phyloP scores from a whole-genome alignment of 2,797 vertebrate species.

The Neosilurus hyrtlii region DNA sequence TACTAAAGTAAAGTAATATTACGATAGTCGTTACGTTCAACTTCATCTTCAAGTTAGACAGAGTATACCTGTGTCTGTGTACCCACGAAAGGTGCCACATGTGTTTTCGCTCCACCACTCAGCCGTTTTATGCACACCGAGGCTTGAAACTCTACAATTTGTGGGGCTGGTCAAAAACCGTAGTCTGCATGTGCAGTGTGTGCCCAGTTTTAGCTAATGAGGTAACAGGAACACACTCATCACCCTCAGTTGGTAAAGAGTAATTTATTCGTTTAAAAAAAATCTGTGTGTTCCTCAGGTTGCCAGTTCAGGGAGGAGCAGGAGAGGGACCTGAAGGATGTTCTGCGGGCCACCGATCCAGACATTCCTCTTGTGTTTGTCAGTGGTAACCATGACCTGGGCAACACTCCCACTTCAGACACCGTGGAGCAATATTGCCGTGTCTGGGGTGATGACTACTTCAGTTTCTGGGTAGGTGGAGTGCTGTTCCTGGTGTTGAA shows the following conservation, averaged over 20 bases:
- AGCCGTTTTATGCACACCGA: too few relatives aligned
- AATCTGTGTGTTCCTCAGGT: conserved; percentile 65
- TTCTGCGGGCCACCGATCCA: conserved; percentile 70
- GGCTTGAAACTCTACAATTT: too few relatives aligned
- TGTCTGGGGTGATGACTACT: conserved; percentile 94
- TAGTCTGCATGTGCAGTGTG: too few relatives aligned
- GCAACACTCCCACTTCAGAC: conserved; percentile 83
- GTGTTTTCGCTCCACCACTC: too few relatives aligned
- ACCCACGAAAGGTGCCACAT: too few relatives aligned
- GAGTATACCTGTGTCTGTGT: too few relatives aligned
- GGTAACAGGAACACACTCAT: neutral
- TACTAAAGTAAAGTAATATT: too few relatives aligned
- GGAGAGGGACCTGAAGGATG: conserved; percentile 82
- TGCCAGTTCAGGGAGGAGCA: conserved; percentile 80
- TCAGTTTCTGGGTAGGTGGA: conserved; percentile 94
- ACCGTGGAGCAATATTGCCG: conserved; percentile 79
- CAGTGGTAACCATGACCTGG: conserved; percentile 94
- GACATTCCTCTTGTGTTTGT: conserved; percentile 89
- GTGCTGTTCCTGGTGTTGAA: conserved; percentile 92
- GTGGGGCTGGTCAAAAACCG: too few relatives aligned
- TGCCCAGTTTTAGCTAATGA: neutral
- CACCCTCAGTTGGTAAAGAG: neutral
- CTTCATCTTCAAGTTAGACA: too few relatives aligned
- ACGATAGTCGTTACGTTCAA: too few relatives aligned
- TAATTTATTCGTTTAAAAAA: neutral